Base-by-base conservation (phyloP, 1,140 invertebrate species). In the Neomicropteryx cornuta region DNA sequence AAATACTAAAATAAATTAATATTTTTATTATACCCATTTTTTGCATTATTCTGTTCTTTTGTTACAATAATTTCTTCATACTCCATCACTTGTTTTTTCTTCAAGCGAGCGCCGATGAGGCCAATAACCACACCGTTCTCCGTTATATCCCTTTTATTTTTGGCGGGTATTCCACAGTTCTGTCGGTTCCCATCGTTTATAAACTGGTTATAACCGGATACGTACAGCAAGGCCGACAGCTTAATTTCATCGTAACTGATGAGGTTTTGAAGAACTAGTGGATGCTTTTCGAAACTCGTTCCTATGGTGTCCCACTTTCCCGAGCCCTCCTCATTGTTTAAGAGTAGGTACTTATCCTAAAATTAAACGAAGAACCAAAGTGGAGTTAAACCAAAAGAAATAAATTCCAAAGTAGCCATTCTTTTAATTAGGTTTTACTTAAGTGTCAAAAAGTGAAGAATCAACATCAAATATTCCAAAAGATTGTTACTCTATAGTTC, bases 141-240 rank as follows among this genome's bases (percentile, higher is more conserved):
- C 4, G 59, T 34, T 1, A 42, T 47, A 1, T 27, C 36, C 18
- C 43, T 37, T 28, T 45, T 24, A 4, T 2, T 24, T n/a, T n/a
- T n/a, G 1, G 49, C 37, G 2, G 63, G 49, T 5, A 61, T 43
- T n/a, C 73, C 73, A 43, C 56, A 52, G 46, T 75, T 76, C 16
- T 63, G 49, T 11, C 73, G 55, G 18, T 62, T 57, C 19, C 73
- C 73, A 46, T 75, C 60, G 41, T 76, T 76, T 32, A 75, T 63
- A 42, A 76, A 75, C 45, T 70, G 64, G 11, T 64, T 68, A 36
- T 62, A 56, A 2, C 72, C 73, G 2, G 70, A 70, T 20, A 75
- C 53, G 6, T 66, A 61, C 14, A 76, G 56, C 40, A 74, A 51
- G 0, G 73, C 65, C 0, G 73, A 75, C 8, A 76, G 44, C 51